Evolutionary conservation across 2,113 vertebrate genomes (phyloP).

Genomic region (Salvelinus namaycush): DNA sequence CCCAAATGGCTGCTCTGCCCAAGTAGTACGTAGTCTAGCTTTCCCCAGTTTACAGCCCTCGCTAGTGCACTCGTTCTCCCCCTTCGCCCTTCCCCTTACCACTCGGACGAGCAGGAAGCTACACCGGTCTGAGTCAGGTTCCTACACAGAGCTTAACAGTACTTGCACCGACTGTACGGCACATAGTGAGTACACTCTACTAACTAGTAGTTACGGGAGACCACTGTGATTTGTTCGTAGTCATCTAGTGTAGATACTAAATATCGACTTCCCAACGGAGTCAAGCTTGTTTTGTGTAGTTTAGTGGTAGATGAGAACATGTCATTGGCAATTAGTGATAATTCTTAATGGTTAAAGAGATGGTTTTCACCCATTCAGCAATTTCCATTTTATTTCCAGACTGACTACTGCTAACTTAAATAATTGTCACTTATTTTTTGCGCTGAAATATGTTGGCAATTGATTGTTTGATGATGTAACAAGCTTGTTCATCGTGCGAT

Average conservation of each 20-base stretch:
- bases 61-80: constrained; percentile 62
- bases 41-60: constrained; percentile 70
- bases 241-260: constrained; percentile 4
- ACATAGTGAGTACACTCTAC: constrained; percentile 55
- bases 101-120: constrained; percentile 48
- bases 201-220: not conserved
- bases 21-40: constrained; percentile 67
- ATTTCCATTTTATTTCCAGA: no score
- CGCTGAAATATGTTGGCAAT: not conserved
- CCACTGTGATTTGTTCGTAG: not conserved
- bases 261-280: not conserved
- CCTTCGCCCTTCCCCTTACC: constrained; percentile 49
- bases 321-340: not conserved
- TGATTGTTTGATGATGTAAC: no score
- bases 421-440: not conserved
- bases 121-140: constrained; percentile 21
- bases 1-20: constrained; percentile 28
- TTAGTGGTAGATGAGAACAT: not conserved
- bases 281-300: not conserved
- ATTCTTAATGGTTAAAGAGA: not conserved
- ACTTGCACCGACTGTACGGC: constrained; percentile 8
- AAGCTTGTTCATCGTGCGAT: no score
- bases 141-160: constrained; percentile 17
- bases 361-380: not conserved
- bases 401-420: not conserved